Evolutionary conservation across 2,888 invertebrate species (phyloP), one percentile per base, ranked within the genome.

Genomic region (Pimpla rufipes): DNA sequence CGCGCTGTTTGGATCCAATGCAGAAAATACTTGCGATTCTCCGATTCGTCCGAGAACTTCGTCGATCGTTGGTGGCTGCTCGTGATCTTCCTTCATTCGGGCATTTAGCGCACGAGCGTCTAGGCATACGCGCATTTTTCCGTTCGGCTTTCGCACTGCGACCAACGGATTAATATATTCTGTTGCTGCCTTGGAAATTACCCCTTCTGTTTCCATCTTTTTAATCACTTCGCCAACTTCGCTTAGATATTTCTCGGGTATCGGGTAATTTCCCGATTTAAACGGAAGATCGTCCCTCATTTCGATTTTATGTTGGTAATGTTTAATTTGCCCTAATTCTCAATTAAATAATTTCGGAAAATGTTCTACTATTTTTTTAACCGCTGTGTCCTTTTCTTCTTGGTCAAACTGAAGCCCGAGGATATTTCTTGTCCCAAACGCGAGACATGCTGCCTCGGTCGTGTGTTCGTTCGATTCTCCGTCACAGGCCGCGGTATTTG

Each of bases 151-250:
- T 42, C n/a, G 18, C 1, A 50, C 50, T 5, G 37, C 79, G 6
- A 79, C 64, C 29, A 73, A 62, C 2, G 79, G 73, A n/a, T 79
- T 73, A 2, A 79, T 66, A 21, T 59, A 79, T 23, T 79, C 71
- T 6, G 73, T 73, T 23, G 73, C 50, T 0, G 18, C 52, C n/a
- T 64, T 62, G 1, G 18, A 11, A 11, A 73, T 55, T 0, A 79
- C 18, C 5, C 50, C 62, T 11, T 50, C 18, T 6, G 55, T 18
- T 37, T 64, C 73, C 62, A 79, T 64, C 37, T 79, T 52, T n/a
- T 29, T 23, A 3, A 79, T 37, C 10, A 73, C 23, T 18, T 66
- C 10, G 3, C 50, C 64, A 2, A 71, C 73, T 42, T 79, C 73
- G 8, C 16, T 13, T 2, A 64, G 16, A 23, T 47, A 73, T 21